These are phyloP conservation scores for Luperina testacea DNA, from an alignment of 2,888 invertebrate species.

Conservation along the genomic window DNA sequence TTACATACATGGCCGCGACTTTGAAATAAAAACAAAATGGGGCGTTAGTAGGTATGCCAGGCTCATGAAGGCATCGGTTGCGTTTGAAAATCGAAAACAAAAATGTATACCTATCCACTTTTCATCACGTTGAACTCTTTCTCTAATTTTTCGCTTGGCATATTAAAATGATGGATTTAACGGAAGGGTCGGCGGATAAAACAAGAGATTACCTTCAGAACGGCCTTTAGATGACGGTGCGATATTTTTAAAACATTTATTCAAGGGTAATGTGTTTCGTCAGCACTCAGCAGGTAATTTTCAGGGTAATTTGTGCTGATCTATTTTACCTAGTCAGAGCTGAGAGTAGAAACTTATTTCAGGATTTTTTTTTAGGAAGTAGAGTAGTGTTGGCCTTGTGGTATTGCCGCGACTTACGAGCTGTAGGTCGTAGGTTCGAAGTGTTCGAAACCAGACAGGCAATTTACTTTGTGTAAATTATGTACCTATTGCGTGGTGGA, in stretches of 20 bases:
- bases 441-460: too few species aligned
- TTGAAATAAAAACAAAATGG: neutral
- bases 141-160: constrained; percentile 53
- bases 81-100: constrained; percentile 4
- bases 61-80: neutral
- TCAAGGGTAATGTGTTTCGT: constrained; percentile 60
- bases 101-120: constrained; percentile 11
- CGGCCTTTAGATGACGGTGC: constrained; percentile 67
- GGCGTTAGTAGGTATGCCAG: neutral
- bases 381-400: too few species aligned
- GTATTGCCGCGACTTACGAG: too few species aligned
- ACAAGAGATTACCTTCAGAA: constrained; percentile 68
- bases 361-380: neutral
- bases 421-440: too few species aligned
- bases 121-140: constrained; percentile 35
- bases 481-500: too few species aligned
- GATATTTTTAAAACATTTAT: constrained; percentile 66
- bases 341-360: neutral
- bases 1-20: too few species aligned
- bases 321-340: constrained; percentile 18
- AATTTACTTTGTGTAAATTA: neutral
- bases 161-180: constrained; percentile 66
- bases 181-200: constrained; percentile 65
- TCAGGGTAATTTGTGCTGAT: constrained; percentile 50
- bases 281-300: constrained; percentile 57